These are phyloP conservation scores for Pammene aurita DNA, from an alignment of 2,888 invertebrate genomes.

Conservation along the genomic window DNA sequence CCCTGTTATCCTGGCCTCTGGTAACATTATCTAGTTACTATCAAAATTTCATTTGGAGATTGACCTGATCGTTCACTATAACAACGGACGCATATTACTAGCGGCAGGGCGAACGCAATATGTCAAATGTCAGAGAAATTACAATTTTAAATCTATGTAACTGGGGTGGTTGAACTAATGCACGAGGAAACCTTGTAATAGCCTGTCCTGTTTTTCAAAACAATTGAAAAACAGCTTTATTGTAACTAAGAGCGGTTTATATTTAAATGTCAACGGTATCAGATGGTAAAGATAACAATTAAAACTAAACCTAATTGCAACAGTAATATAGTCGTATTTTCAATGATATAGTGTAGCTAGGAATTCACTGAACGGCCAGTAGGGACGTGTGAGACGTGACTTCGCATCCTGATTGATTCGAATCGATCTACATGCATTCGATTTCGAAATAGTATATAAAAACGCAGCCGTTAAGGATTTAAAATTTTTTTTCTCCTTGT, in stretches of 20 bases:
- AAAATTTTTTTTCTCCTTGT: not conserved
- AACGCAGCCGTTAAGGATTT: conserved; percentile 15
- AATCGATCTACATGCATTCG: conserved; percentile 32
- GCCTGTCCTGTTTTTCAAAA: conserved; percentile 15
- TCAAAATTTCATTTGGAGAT: too few species aligned
- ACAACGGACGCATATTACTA: conserved; percentile 19
- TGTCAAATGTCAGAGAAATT: conserved; percentile 58
- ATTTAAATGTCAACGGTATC: conserved; percentile 3
- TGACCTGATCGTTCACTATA: conserved; percentile 34
- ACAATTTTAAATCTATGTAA: conserved; percentile 52
- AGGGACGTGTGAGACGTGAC: conserved; percentile 33
- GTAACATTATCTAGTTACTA: too few species aligned
- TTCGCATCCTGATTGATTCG: conserved; percentile 34
- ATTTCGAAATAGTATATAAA: conserved; percentile 36
- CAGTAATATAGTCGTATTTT: conserved; percentile 7
- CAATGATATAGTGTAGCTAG: not conserved
- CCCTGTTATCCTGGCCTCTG: too few species aligned
- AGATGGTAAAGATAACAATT: conserved; percentile 6
- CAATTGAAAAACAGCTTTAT: conserved; percentile 22
- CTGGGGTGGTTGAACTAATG: conserved; percentile 46
- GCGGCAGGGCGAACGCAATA: conserved; percentile 35
- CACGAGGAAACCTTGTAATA: conserved; percentile 40
- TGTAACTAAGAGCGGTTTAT: conserved; percentile 2
- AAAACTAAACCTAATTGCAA: conserved; percentile 17
- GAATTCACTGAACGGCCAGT: conserved; percentile 29